Base-by-base conservation (phyloP, 2,888 invertebrate genomes). In the Lepeophtheirus nordmannii region DNA sequence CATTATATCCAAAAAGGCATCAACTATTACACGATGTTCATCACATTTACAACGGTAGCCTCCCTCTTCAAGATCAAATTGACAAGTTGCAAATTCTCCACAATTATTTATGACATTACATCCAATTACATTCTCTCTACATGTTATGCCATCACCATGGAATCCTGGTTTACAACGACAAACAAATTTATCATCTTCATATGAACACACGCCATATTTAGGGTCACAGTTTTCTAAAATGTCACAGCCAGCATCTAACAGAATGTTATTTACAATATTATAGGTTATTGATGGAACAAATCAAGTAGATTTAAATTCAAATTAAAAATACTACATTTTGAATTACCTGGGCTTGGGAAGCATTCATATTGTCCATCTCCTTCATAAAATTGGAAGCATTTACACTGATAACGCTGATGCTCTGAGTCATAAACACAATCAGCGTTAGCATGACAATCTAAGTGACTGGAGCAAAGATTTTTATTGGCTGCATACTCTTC, bases 121-220 rank as follows among this genome's bases (percentile, higher is more conserved):
- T 8, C 85, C 83, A 1, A 79, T 76, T 0, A 81, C 81, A 68
- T 77, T 76, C 70, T 82, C 81, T 1, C 78, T 79, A 73, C 91
- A 92, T 70, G 80, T 81, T 68, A 80, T 82, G 10, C 90, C 91
- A 74, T 92, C 87, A 23, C 92, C 92, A 72, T 84, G 83, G 76
- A 82, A 92, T 5, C 89, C 90, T n/a, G 82, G 80, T 68, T 83
- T 85, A 73, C 93, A 93, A 58, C 82, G 81, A 73, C 93, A 93
- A 67, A 78, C 76, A 71, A 82, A 82, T 1, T 78, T 76, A 65
- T 80, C 77, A 3, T 69, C 69, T 5, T 71, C 67, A 2, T 79
- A 75, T 14, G 81, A 76, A 58, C 81, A 76, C 75, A 93, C 94
- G 46, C 82, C 79, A 10, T 91, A 91, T 72, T 90, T 83, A 1